Conservation (phyloP, 2,888 invertebrate genomes). For the Nomada ferruginata region DNA sequence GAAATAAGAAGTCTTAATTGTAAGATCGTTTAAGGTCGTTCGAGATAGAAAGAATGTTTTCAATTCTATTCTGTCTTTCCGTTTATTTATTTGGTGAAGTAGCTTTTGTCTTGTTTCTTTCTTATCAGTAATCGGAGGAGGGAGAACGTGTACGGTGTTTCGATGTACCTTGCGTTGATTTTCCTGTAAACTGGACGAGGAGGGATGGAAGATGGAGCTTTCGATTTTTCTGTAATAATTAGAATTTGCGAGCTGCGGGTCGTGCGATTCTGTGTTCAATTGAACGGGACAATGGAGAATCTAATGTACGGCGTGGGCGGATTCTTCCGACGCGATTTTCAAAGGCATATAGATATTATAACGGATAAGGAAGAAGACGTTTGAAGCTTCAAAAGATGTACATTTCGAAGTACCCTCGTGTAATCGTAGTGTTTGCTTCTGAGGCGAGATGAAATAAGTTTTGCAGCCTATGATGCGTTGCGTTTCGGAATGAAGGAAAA, state of each 20-base stretch:
- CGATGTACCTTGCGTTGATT: background rate
- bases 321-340: background rate
- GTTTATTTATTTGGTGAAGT: no score
- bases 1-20: no score
- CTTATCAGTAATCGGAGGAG: background rate
- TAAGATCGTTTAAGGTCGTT: no score
- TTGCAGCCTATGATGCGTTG: background rate
- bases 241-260: slow-evolving; percentile 1
- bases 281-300: background rate
- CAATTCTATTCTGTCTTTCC: no score
- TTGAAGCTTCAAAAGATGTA: background rate
- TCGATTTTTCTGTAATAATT: slow-evolving; percentile 9
- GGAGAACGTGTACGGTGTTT: background rate
- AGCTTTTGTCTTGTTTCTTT: background rate
- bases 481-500: background rate
- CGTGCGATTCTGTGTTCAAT: slow-evolving; percentile 45
- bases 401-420: background rate
- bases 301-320: no score
- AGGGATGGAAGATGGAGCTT: background rate
- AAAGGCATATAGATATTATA: background rate
- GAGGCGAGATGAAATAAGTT: background rate
- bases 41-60: no score
- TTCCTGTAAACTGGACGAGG: slow-evolving; percentile 10
- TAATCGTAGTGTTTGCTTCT: background rate
- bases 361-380: background rate